phyloP scores from a whole-genome alignment of 2,797 vertebrate genomes.

The Hephaestus fuliginosus region DNA sequence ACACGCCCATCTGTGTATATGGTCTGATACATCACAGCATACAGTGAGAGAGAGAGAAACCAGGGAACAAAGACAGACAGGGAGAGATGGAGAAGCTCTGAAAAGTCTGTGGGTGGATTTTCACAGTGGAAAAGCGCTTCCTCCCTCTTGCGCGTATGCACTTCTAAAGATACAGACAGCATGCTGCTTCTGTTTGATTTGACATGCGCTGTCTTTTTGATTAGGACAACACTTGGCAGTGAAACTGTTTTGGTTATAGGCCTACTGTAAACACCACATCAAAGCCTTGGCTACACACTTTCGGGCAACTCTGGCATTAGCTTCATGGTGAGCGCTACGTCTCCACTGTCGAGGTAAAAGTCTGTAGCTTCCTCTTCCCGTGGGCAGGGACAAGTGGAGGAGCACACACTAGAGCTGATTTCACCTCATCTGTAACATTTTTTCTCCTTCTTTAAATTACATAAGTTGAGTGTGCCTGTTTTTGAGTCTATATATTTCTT shows the following conservation, averaged over 20 bases:
- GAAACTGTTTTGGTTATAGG: conserved; percentile 78
- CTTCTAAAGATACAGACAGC: conserved; percentile 81
- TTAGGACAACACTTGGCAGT: conserved; percentile 81
- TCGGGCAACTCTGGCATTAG: conserved; percentile 53
- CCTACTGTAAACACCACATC: conserved; percentile 77
- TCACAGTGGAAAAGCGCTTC: conserved; percentile 68
- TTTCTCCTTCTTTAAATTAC: conserved; percentile 3
- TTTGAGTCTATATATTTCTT: conserved; percentile 13
- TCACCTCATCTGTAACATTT: not conserved
- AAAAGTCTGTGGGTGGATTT: conserved; percentile 80
- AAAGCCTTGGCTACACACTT: conserved; percentile 72
- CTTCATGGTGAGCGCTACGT: conserved; percentile 29
- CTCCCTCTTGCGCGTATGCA: conserved; percentile 71
- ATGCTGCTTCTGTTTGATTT: conserved; percentile 82
- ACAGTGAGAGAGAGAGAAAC: conserved; percentile 35
- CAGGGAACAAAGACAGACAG: conserved; percentile 54
- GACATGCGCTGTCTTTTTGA: conserved; percentile 82
- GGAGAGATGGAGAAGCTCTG: conserved; percentile 67
- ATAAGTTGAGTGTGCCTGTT: not conserved
- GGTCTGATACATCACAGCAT: conserved; percentile 47
- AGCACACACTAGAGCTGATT: conserved; percentile 21
- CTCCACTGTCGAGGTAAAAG: conserved; percentile 35
- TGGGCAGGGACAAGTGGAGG: conserved; percentile 33
- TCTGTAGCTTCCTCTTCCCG: conserved; percentile 21
- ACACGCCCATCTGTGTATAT: conserved; percentile 21